Evolutionary conservation across 2,113 vertebrate species (phyloP).

Genomic region (Tragelaphus imberbis): DNA sequence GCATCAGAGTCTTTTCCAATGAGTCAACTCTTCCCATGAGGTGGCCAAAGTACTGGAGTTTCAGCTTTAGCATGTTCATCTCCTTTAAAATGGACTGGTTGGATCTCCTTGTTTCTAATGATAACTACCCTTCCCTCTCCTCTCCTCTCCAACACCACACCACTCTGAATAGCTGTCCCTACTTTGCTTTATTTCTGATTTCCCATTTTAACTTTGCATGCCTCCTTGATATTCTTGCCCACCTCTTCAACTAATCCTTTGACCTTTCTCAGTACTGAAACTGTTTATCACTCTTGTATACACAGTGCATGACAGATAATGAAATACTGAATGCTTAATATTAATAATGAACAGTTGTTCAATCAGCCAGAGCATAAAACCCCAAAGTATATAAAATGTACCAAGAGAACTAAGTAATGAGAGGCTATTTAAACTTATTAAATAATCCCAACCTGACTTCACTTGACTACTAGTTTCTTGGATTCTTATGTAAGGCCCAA

Average conservation of each 20-base stretch:
- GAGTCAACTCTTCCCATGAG: too few relatives aligned
- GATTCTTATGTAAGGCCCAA: neutral
- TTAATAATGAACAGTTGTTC: neutral
- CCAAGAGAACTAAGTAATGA: neutral
- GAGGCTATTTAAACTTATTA: neutral
- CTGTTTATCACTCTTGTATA: neutral
- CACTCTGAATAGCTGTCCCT: neutral
- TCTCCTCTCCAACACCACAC: neutral
- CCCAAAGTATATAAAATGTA: neutral
- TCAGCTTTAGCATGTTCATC: too few relatives aligned
- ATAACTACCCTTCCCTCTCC: neutral
- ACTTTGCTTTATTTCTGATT: neutral
- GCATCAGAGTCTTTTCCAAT: too few relatives aligned
- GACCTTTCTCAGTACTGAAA: neutral
- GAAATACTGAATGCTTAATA: neutral
- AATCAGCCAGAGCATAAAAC: neutral
- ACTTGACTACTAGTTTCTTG: neutral
- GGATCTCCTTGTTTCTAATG: too few relatives aligned
- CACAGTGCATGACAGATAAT: neutral
- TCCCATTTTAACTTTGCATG: neutral
- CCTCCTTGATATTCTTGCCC: neutral
- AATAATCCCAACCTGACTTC: neutral
- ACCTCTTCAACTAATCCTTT: neutral
- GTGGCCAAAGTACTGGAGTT: too few relatives aligned
- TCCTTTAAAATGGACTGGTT: too few relatives aligned